A percentile compares a stretch with the other conserved stretches of the same genome.
Conservation (phyloP, 2,113 vertebrate species). For the Hippolais icterina region DNA sequence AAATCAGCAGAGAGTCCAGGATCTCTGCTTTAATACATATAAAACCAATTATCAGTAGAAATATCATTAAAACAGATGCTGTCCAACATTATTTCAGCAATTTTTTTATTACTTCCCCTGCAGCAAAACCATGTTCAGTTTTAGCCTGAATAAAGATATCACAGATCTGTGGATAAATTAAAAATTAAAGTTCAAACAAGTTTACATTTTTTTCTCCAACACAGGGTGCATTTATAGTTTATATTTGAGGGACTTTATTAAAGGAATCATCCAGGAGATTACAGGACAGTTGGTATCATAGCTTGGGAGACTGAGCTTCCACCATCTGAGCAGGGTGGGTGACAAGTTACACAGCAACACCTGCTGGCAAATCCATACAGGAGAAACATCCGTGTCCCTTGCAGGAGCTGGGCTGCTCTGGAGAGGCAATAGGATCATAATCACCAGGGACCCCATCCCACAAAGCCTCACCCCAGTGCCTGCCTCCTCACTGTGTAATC, state of each 20-base stretch:
- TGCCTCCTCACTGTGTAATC: background rate
- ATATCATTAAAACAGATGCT: background rate
- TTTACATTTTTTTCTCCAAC: background rate
- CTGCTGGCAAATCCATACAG: constrained; percentile 45
- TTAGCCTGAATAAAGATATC: background rate
- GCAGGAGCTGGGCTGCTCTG: background rate
- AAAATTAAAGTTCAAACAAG: background rate
- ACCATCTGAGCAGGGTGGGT: background rate
- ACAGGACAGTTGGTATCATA: background rate
- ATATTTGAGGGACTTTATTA: background rate
- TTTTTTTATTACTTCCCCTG: background rate
- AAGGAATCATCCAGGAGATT: background rate
- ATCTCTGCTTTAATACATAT: background rate
- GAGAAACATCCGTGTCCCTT: background rate
- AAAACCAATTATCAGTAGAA: background rate
- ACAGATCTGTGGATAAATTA: background rate
- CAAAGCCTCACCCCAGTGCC: background rate
- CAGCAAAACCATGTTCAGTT: background rate
- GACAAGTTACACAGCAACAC: constrained; percentile 50
- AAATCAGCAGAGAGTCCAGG: background rate
- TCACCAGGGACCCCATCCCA: background rate
- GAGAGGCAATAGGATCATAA: background rate
- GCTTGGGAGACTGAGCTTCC: background rate
- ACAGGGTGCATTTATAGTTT: background rate
- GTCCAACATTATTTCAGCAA: background rate